Evolutionary conservation across 2,888 invertebrate species (phyloP).

Genomic region (Drosophila greeni): DNA sequence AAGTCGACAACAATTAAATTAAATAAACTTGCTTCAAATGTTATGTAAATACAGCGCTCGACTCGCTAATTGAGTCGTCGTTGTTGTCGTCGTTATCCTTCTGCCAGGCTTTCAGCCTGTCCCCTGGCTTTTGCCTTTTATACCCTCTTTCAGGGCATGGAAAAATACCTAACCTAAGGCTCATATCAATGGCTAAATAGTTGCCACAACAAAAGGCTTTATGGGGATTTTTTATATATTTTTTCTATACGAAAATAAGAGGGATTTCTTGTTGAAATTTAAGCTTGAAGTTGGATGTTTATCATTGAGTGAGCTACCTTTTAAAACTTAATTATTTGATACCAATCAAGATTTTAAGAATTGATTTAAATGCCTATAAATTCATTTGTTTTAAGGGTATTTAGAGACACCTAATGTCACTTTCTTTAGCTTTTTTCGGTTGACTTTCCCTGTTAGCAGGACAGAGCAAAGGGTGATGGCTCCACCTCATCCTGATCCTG

Average conservation of each 20-base stretch:
- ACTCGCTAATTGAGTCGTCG: slow-evolving; percentile 64
- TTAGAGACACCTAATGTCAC: neutral
- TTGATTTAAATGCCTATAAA: neutral
- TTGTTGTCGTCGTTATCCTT: slow-evolving; percentile 32
- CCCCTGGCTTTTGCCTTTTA: neutral
- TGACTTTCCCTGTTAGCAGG: slow-evolving; percentile 10
- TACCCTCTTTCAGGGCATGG: neutral
- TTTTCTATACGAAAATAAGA: neutral
- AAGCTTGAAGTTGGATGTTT: neutral
- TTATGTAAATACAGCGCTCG: slow-evolving; percentile 64
- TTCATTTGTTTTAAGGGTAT: neutral
- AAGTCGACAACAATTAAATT: slow-evolving; percentile 62
- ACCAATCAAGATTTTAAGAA: neutral
- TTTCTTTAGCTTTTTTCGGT: neutral
- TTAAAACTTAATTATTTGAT: neutral
- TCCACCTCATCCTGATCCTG: neutral
- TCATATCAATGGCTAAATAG: neutral
- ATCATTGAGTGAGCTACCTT: neutral
- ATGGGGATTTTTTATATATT: neutral
- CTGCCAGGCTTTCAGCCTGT: neutral
- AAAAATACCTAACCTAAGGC: slow-evolving; percentile 2
- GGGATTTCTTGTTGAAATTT: neutral
- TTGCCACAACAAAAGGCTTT: neutral
- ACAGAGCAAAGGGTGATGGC: slow-evolving; percentile 6
- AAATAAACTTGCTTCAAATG: slow-evolving; percentile 61